Conservation (phyloP, 2,888 invertebrate genomes). For the Oscheius myriophilus region DNA sequence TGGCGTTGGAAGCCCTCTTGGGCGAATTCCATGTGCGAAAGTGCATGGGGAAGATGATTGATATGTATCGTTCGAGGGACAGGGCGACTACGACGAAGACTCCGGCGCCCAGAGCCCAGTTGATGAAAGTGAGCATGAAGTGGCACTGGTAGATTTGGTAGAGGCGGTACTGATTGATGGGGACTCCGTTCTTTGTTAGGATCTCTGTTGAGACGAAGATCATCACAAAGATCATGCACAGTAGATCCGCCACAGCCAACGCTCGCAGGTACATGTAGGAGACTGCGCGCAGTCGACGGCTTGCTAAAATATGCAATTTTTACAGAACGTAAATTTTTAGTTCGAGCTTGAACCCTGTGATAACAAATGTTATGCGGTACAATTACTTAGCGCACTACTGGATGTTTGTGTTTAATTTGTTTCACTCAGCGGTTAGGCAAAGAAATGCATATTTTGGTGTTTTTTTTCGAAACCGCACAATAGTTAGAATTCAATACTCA, state of each 20-base stretch:
- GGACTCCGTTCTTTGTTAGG: conserved; percentile 53
- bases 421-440: too few species aligned
- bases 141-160: conserved; percentile 63
- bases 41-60: conserved; percentile 69
- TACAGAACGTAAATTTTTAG: too few species aligned
- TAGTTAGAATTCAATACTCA: too few species aligned
- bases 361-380: too few species aligned
- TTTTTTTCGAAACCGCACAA: too few species aligned
- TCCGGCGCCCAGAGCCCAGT: conserved; percentile 70
- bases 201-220: conserved; percentile 65
- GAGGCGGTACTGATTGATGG: conserved; percentile 54
- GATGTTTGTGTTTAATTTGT: too few species aligned
- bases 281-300: conserved; percentile 66
- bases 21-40: conserved; percentile 70
- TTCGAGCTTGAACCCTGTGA: too few species aligned
- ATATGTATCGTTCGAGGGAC: conserved; percentile 68
- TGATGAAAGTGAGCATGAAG: conserved; percentile 69
- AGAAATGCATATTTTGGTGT: too few species aligned
- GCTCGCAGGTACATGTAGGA: conserved; percentile 67
- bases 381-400: neutral
- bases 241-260: conserved; percentile 65
- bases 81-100: conserved; percentile 68
- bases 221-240: conserved; percentile 70
- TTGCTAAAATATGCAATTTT: too few species aligned
- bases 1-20: conserved; percentile 57